A percentile compares a stretch with the other conserved stretches of the same genome.
These are phyloP conservation scores for Pyrrhia umbra DNA, from an alignment of 2,888 invertebrate genomes.

Conservation along the genomic window DNA sequence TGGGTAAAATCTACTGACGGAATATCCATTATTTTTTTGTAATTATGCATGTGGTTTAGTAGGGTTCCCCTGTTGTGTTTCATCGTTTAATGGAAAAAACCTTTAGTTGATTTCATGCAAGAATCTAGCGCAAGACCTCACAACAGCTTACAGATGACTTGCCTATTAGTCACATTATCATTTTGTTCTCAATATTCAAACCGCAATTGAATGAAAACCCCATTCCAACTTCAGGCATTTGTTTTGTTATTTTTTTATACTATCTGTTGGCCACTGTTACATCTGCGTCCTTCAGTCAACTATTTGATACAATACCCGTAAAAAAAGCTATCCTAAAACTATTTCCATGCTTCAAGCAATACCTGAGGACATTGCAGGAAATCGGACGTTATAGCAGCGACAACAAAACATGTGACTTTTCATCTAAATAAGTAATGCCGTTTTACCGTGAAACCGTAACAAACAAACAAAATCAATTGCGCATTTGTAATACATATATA, in stretches of 20 bases:
- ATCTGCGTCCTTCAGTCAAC: no score
- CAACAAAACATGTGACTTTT: no score
- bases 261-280: no score
- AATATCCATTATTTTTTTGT: neutral
- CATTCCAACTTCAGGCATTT: conserved; percentile 1
- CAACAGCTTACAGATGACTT: conserved; percentile 1
- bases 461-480: no score
- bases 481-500: no score
- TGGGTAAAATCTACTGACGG: neutral
- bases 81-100: neutral
- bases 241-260: neutral
- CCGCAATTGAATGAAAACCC: conserved; percentile 25
- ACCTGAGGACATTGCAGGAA: no score
- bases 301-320: no score
- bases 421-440: no score
- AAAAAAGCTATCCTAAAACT: no score
- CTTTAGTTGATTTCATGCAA: conserved; percentile 6
- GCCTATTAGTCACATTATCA: conserved; percentile 34
- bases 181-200: conserved; percentile 10
- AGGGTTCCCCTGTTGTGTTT: neutral
- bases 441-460: no score
- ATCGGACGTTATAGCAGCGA: no score
- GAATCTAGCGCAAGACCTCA: conserved; percentile 24
- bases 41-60: neutral
- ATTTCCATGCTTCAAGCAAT: no score